A percentile compares a stretch with the other conserved stretches of the same genome.
Conservation (phyloP, 2,888 invertebrate genomes). For the Yponomeuta cagnagella region DNA sequence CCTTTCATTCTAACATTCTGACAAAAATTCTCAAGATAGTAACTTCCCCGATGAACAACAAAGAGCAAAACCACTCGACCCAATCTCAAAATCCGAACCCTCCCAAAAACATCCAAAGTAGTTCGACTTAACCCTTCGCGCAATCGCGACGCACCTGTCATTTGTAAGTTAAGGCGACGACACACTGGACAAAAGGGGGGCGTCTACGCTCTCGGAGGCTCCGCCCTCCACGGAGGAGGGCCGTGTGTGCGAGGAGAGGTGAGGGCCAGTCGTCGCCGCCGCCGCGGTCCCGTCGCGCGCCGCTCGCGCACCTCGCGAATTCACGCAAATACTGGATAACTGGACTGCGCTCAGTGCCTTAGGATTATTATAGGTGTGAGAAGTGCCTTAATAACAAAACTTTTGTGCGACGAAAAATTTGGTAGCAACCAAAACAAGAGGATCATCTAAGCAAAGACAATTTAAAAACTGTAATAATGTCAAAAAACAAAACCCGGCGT, state of each 20-base stretch:
- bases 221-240: slow-evolving; percentile 59
- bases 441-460: background rate
- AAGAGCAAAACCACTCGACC: background rate
- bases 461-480: background rate
- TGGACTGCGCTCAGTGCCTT: slow-evolving; percentile 9
- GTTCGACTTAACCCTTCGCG: background rate
- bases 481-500: background rate
- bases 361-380: background rate
- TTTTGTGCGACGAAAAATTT: slow-evolving; percentile 22
- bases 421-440: background rate
- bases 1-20: no score
- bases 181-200: slow-evolving; percentile 14
- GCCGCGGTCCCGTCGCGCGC: slow-evolving; percentile 63
- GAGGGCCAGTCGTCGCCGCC: slow-evolving; percentile 54
- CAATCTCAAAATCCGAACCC: background rate
- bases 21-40: no score
- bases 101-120: background rate
- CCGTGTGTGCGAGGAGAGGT: slow-evolving; percentile 39
- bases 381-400: slow-evolving; percentile 3
- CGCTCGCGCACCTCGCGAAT: slow-evolving; percentile 30
- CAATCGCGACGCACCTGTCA: slow-evolving; percentile 13
- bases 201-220: slow-evolving; percentile 40
- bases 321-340: slow-evolving; percentile 17
- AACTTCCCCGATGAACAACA: background rate
- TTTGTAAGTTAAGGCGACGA: slow-evolving; percentile 10